Evolutionary conservation across 2,888 invertebrate species (phyloP).

Genomic region (Spisula subtruncata): DNA sequence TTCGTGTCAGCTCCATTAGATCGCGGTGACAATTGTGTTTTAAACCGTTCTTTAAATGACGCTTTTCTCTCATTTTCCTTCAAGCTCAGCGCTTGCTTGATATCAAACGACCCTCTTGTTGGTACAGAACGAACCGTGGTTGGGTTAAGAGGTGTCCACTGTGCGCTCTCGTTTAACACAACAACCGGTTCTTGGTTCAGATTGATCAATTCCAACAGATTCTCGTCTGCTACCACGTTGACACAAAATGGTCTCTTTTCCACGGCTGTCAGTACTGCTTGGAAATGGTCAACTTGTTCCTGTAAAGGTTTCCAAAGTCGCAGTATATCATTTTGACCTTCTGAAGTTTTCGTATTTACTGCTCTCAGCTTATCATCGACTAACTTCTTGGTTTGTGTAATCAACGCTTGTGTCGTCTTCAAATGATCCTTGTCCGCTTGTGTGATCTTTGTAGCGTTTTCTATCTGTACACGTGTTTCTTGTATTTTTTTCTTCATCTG

Average conservation of each 20-base stretch:
- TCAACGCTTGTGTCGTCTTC: constrained; percentile 63
- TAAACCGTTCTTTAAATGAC: constrained; percentile 28
- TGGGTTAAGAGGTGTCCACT: constrained; percentile 70
- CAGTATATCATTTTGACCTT: constrained; percentile 69
- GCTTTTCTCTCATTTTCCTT: constrained; percentile 14
- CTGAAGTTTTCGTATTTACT: constrained; percentile 65
- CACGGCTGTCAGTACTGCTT: constrained; percentile 62
- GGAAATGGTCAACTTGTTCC: constrained; percentile 68
- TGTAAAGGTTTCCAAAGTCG: constrained; percentile 69
- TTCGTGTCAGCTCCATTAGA: constrained; percentile 44
- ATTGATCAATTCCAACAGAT: constrained; percentile 61
- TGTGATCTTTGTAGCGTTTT: constrained; percentile 63
- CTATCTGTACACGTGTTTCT: constrained; percentile 66
- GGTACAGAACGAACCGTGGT: constrained; percentile 34
- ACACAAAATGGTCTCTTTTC: constrained; percentile 70
- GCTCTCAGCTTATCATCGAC: constrained; percentile 66
- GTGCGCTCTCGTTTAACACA: constrained; percentile 66
- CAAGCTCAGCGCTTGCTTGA: constrained; percentile 7
- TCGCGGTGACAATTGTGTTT: constrained; percentile 46
- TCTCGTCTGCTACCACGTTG: constrained; percentile 61
- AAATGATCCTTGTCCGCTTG: constrained; percentile 61
- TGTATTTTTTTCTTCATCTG: constrained; percentile 69
- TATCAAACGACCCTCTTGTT: constrained; percentile 38
- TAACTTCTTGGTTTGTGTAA: constrained; percentile 65
- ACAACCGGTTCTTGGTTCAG: constrained; percentile 62